Evolutionary conservation across 2,797 vertebrate species (phyloP).

Genomic region (Pseudomugil gertrudae): DNA sequence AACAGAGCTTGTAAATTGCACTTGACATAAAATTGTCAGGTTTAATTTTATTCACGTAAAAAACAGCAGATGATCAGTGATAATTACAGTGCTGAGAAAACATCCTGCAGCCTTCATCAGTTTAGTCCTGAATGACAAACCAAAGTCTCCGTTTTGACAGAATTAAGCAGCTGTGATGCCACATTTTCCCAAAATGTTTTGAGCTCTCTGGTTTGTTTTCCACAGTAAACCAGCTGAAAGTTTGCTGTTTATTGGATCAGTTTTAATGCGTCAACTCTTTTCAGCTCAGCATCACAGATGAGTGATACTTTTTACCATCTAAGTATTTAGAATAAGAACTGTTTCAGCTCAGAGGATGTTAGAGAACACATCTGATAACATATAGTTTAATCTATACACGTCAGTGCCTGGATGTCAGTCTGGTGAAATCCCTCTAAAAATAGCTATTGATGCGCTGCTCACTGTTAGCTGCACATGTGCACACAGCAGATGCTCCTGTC

Average conservation of each 20-base stretch:
- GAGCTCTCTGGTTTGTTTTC: not conserved
- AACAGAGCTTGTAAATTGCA: not conserved
- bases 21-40: not conserved
- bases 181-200: not conserved
- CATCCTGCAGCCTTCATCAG: too few relatives aligned
- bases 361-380: not conserved
- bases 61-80: not conserved
- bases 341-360: not conserved
- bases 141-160: too few relatives aligned
- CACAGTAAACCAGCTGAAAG: not conserved
- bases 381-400: conserved; percentile 1
- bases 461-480: conserved; percentile 17
- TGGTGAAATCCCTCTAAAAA: conserved; percentile 29
- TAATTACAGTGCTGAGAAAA: not conserved
- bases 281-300: not conserved
- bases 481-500: conserved; percentile 3
- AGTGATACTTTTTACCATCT: not conserved
- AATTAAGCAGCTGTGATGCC: too few relatives aligned
- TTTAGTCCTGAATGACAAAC: too few relatives aligned
- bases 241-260: not conserved
- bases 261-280: not conserved
- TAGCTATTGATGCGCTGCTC: not conserved
- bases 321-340: not conserved
- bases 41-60: not conserved
- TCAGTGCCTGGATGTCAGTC: not conserved